Conservation (phyloP, 2,888 invertebrate species). For the Orthonychiurus folsomi region DNA sequence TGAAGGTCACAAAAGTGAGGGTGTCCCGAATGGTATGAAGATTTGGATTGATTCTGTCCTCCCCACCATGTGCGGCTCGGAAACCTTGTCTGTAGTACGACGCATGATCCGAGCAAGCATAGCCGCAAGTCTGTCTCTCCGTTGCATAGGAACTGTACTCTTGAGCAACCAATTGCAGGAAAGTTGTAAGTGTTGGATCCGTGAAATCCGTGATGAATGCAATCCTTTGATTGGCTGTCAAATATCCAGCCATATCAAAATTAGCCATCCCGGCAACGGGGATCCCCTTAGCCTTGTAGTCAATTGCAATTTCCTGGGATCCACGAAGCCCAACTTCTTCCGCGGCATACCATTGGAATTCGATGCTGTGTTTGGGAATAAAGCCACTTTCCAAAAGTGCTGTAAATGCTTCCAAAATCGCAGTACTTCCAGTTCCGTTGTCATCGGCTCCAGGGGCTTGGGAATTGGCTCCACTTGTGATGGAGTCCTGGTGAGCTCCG, state of each 20-base stretch:
- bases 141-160: conserved; percentile 16
- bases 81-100: conserved; percentile 16
- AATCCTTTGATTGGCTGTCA: conserved; percentile 2
- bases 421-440: conserved; percentile 17
- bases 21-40: conserved; percentile 20
- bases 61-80: conserved; percentile 14
- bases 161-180: conserved; percentile 13
- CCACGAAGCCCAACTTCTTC: conserved; percentile 23
- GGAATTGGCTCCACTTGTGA: conserved; percentile 8
- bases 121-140: conserved; percentile 11
- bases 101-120: conserved; percentile 23
- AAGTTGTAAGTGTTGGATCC: conserved; percentile 7
- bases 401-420: conserved; percentile 19
- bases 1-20: conserved; percentile 17
- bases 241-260: conserved; percentile 14
- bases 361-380: conserved; percentile 18
- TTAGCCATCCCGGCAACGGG: conserved; percentile 14
- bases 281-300: background rate
- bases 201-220: conserved; percentile 16
- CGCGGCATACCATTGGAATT: conserved; percentile 28
- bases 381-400: conserved; percentile 15
- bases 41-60: conserved; percentile 7
- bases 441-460: conserved; percentile 23
- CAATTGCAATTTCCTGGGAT: conserved; percentile 16
- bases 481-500: conserved; percentile 27